Evolutionary conservation across 2,113 vertebrate species (phyloP), one percentile per base, ranked within the genome.

Genomic region (Callospermophilus lateralis): DNA sequence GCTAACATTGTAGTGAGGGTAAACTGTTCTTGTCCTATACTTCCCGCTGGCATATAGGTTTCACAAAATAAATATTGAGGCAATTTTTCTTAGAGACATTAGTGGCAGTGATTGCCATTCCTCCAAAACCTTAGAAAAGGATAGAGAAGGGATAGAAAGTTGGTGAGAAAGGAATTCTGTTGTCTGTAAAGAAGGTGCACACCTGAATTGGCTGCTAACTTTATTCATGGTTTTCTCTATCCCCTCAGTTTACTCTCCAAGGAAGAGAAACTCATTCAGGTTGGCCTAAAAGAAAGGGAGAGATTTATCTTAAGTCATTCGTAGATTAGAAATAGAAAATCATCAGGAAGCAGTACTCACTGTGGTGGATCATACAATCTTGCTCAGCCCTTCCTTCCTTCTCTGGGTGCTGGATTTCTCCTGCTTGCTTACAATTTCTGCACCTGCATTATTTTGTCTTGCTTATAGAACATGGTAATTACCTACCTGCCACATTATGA

Each of bases 111-210:
- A 68, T 83, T 70, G 32, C 58, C 37, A 42, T 58, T 90, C 88
- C 51, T 92, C 61, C 58, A 92, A 39, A 94, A 84, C 32, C 92
- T 58, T 58, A 7, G 55, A 86, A 72, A 92, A 74, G 67, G 55
- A 6, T 86, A 7, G 42, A 80, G 90, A 87, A 93, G 73, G 51
- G 11, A 7, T 78, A 61, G 32, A 39, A 95, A 90, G 61, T 39
- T 48, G 78, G 68, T 32, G 74, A 34, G 24, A n/a, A 97, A 85
- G 37, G 89, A 92, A 68, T 89, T 85, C 55, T 78, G 20, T 77
- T 80, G 32, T 84, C 19, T 68, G 0, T 51, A 63, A 86, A 78
- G 20, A 65, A 37, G 28, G 1, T 76, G 17, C 15, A 34, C 11
- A 84, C 86, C 73, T 90, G 67, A 70, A 42, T 39, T 86, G 39